phyloP scores from a whole-genome alignment of 2,888 invertebrate genomes.

The Maniola hyperantus region DNA sequence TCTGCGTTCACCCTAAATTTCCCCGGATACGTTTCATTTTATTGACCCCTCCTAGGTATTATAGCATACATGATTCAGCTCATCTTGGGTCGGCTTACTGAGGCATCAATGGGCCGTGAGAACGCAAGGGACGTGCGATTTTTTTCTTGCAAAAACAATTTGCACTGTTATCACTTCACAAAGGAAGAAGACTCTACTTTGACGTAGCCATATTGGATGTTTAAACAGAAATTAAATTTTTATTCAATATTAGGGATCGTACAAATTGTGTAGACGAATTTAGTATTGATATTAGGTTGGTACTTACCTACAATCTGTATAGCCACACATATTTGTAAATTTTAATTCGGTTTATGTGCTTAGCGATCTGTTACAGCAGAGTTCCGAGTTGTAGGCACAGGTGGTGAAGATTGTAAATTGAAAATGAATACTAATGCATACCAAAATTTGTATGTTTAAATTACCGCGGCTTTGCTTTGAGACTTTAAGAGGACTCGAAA shows the following conservation, averaged over 20 bases:
- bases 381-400: conserved; percentile 1
- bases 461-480: background rate
- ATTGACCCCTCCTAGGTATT: conserved; percentile 37
- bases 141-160: background rate
- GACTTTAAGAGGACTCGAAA: background rate
- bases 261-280: no score
- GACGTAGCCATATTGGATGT: no score
- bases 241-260: no score
- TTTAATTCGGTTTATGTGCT: conserved; percentile 15
- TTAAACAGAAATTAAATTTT: no score
- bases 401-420: background rate
- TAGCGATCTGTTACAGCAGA: conserved; percentile 12
- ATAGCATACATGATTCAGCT: conserved; percentile 24
- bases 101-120: background rate
- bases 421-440: conserved; percentile 1
- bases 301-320: no score
- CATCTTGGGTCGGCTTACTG: conserved; percentile 19
- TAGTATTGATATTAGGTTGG: no score
- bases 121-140: background rate
- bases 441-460: background rate
- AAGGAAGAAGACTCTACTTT: no score
- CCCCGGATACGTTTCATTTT: conserved; percentile 40
- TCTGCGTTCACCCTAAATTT: conserved; percentile 45
- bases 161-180: background rate
- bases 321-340: background rate